phyloP scores from a whole-genome alignment of 2,888 invertebrate species.

The Lithophane ornitopus region DNA sequence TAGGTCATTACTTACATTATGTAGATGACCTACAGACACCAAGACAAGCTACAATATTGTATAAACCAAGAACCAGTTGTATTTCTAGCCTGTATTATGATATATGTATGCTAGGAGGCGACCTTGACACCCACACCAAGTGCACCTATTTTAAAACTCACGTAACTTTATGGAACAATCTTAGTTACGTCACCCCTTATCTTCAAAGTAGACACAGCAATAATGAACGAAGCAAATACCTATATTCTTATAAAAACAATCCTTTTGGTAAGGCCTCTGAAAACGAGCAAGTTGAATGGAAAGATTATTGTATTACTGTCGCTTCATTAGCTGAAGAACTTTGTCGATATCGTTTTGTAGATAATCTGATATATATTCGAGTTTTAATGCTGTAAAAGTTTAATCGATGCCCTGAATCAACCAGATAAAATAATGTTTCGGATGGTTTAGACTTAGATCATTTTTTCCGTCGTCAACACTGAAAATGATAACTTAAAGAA shows the following conservation, averaged over 20 bases:
- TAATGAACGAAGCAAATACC: slow-evolving; percentile 5
- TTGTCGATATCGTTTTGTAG: slow-evolving; percentile 28
- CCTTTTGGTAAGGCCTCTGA: not conserved
- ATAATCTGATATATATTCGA: slow-evolving; percentile 29
- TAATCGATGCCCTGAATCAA: not conserved
- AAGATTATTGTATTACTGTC: slow-evolving; percentile 59
- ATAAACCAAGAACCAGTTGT: not conserved
- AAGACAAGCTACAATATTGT: not conserved
- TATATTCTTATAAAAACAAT: slow-evolving; percentile 10
- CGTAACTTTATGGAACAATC: not conserved
- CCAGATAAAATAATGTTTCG: not conserved
- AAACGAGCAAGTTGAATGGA: slow-evolving; percentile 56
- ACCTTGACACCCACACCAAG: slow-evolving; percentile 12
- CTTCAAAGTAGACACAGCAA: not conserved
- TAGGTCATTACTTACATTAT: no score
- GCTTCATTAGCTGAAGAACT: slow-evolving; percentile 52
- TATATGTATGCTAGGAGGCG: not conserved
- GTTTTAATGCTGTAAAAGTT: slow-evolving; percentile 10
- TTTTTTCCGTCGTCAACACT: not conserved
- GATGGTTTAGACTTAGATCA: not conserved
- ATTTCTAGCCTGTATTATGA: not conserved
- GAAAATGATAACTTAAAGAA: not conserved
- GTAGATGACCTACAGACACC: no score
- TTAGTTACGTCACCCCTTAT: slow-evolving; percentile 18
- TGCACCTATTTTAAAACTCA: not conserved